phyloP scores from a whole-genome alignment of 2,113 vertebrate species.

The Erythrolamprus reginae region DNA sequence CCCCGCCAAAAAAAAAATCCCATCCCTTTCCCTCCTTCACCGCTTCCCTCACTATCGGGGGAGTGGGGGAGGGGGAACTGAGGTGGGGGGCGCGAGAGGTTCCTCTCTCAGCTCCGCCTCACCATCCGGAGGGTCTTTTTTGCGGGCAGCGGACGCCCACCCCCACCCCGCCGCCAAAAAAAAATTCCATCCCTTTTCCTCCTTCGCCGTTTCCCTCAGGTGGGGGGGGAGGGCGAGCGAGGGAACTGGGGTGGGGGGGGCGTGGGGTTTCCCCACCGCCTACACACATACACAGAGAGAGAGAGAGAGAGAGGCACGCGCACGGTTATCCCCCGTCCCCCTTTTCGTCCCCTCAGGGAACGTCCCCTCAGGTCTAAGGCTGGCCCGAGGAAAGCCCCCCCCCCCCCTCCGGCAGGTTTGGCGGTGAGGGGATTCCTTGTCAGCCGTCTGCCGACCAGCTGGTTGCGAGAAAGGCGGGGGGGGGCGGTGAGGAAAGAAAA shows the following conservation, averaged over 20 bases:
- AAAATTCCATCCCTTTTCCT: too few relatives aligned
- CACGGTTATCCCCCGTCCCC: not conserved
- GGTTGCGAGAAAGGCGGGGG: not conserved
- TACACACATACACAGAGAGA: too few relatives aligned
- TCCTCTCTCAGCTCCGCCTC: too few relatives aligned
- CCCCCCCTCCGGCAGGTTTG: not conserved
- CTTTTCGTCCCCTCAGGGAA: not conserved
- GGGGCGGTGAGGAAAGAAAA: fast-evolving
- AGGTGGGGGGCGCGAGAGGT: too few relatives aligned
- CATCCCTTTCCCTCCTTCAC: too few relatives aligned
- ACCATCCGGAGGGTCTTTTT: not conserved
- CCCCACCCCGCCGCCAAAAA: too few relatives aligned
- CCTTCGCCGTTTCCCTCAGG: not conserved
- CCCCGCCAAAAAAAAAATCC: too few relatives aligned
- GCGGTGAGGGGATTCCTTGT: not conserved
- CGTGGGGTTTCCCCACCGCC: too few relatives aligned
- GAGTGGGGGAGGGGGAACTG: too few relatives aligned
- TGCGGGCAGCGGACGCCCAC: not conserved
- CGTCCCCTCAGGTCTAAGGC: not conserved
- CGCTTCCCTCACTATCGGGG: too few relatives aligned
- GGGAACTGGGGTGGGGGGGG: not conserved
- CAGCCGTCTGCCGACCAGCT: not conserved
- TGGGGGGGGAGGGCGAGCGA: not conserved
- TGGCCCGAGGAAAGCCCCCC: not conserved
- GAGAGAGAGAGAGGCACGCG: not conserved